phyloP scores from a whole-genome alignment of 2,113 vertebrate species.

The Brachyhypopomus occidentalis region DNA sequence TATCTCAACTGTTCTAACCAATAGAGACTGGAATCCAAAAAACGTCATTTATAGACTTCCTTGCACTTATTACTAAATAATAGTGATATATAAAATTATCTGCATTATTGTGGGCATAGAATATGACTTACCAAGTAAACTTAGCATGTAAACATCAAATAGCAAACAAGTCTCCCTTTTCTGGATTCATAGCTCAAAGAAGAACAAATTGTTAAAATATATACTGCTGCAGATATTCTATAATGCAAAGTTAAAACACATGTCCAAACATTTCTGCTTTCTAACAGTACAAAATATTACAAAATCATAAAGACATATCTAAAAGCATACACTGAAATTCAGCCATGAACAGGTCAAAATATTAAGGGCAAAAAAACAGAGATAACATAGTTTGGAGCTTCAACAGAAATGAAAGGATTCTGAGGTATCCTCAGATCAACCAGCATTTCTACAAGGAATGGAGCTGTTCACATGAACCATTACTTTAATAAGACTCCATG shows the following conservation, averaged over 20 bases:
- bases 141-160: too few relatives aligned
- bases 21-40: too few relatives aligned
- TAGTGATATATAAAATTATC: too few relatives aligned
- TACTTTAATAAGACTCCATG: constrained; percentile 49
- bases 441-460: constrained; percentile 30
- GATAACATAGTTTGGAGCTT: constrained; percentile 17
- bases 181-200: neutral
- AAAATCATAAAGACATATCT: neutral
- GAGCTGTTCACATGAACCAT: constrained; percentile 35
- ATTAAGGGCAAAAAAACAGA: neutral
- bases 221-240: neutral
- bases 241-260: constrained; percentile 19
- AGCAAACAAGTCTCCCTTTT: neutral
- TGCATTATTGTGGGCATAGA: too few relatives aligned
- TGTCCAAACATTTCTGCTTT: neutral
- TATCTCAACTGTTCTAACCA: constrained; percentile 1
- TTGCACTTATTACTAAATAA: too few relatives aligned
- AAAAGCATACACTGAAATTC: neutral
- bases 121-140: too few relatives aligned
- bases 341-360: neutral
- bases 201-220: too few relatives aligned
- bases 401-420: constrained; percentile 36
- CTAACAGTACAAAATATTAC: neutral
- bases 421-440: constrained; percentile 19
- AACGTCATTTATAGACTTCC: too few relatives aligned